Base-by-base conservation (phyloP, 1,140 invertebrate genomes). In the Lithobius niger region DNA sequence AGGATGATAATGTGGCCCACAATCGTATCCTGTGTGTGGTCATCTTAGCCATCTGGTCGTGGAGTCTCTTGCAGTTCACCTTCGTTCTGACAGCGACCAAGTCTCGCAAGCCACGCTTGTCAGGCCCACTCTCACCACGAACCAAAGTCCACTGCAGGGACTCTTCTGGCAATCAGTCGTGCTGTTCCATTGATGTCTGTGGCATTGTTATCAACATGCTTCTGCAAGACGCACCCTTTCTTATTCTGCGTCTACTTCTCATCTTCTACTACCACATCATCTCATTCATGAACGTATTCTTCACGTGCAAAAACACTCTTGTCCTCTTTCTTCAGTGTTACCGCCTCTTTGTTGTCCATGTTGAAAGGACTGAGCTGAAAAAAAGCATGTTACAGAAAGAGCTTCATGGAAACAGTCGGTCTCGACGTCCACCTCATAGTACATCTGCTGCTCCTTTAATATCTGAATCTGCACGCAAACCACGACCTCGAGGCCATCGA, bases 241-340 rank as follows among this genome's bases (percentile, higher is more conserved):
- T 92, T 1, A 81, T 80, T 0, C 86, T 93, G 62, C 73, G 88
- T 2, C 70, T 91, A 1, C 75, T 90, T 16, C 80, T 92, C 16
- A 92, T 93, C 22, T 77, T 82, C 0, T 82, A 90, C 60, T 92
- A 88, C 65, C 77, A 81, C 55, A 88, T 92, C 19, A 83, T 92
- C 47, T 90, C 84, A 62, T 92, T 92, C 65, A 90, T 90, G 80
- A 93, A 92, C 62, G 71, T 92, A 49, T 94, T 93, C 69, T 92
- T 94, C 69, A 92, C 88, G 59, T 88, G 86, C 68, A 86, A 90
- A 65, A 90, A 90, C 62, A 86, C 83, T 1, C 71, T 90, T 61
- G 88, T 92, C 3, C 92, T 92, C 57, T 66, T 89, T 1, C 71
- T 93, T 0, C 85, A 92, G 64, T 73, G 91, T 36, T 92, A 92